A percentile compares a stretch with the other conserved stretches of the same genome.
Conservation (phyloP, 1,140 invertebrate species). For the Sinella curviseta region DNA sequence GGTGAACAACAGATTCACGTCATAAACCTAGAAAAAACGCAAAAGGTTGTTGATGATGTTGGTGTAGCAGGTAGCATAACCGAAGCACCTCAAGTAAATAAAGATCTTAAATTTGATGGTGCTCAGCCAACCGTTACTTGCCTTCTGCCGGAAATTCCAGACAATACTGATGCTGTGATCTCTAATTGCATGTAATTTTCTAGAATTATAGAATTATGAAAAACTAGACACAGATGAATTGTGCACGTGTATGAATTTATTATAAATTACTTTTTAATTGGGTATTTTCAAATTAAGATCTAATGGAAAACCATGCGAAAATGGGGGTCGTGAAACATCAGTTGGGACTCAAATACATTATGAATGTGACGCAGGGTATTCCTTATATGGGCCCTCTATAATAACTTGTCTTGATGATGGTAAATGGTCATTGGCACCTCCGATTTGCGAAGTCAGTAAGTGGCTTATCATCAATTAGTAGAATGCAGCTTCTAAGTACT, state of each 20-base stretch:
- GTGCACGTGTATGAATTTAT: no score
- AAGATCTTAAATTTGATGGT: not conserved
- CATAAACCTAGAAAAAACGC: no score
- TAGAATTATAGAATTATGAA: not conserved
- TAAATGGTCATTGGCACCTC: slow-evolving; percentile 37
- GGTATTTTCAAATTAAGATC: not conserved
- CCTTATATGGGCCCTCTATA: slow-evolving; percentile 35
- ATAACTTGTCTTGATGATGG: slow-evolving; percentile 36
- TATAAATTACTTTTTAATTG: no score
- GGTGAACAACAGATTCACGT: no score
- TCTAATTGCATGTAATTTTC: slow-evolving; percentile 34
- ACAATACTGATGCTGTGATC: slow-evolving; percentile 41
- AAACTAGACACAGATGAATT: no score
- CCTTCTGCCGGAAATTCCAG: slow-evolving; percentile 40
- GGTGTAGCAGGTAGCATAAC: no score
- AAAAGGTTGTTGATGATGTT: no score
- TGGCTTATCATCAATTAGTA: not conserved
- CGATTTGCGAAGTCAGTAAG: slow-evolving; percentile 46
- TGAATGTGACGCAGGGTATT: slow-evolving; percentile 24
- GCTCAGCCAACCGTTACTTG: slow-evolving; percentile 25
- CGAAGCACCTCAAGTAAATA: not conserved
- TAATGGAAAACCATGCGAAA: not conserved
- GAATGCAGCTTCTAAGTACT: no score
- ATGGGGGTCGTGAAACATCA: not conserved
- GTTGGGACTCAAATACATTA: slow-evolving; percentile 15